These are phyloP conservation scores for Deilephila porcellus DNA, from an alignment of 2,888 invertebrate species.

Conservation along the genomic window DNA sequence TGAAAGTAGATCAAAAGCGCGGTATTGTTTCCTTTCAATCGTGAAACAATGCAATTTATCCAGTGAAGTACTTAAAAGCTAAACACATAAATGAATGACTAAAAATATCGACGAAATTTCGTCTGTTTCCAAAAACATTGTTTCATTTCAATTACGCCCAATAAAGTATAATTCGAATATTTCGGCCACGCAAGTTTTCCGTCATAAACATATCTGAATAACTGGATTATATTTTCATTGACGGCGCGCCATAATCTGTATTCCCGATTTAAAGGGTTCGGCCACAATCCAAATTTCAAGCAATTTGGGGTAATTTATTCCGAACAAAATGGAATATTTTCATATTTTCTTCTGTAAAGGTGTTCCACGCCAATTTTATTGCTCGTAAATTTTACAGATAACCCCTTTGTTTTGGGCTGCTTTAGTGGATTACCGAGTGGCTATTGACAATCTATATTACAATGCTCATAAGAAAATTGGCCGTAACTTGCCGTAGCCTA, in stretches of 20 bases:
- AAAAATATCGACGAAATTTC: no score
- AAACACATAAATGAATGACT: no score
- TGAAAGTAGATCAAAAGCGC: no score
- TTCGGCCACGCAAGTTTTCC: neutral
- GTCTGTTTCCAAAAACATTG: no score
- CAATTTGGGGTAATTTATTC: constrained; percentile 65
- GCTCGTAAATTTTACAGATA: constrained; percentile 64
- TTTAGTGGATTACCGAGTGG: constrained; percentile 55
- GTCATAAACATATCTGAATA: neutral
- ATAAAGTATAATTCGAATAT: neutral
- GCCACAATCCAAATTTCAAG: constrained; percentile 58
- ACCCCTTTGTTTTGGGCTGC: constrained; percentile 62
- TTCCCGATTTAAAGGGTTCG: constrained; percentile 51
- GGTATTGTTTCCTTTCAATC: no score
- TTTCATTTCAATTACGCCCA: no score
- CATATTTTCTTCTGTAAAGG: constrained; percentile 59
- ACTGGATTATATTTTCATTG: neutral
- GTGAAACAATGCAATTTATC: no score
- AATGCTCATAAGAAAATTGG: constrained; percentile 57
- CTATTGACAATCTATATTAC: constrained; percentile 56
- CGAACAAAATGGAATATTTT: constrained; percentile 55
- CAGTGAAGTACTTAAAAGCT: no score
- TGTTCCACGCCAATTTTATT: constrained; percentile 59
- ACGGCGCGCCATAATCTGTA: constrained; percentile 48
- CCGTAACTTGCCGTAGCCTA: constrained; percentile 43